Evolutionary conservation across 2,797 vertebrate species (phyloP), one percentile per base, ranked within the genome.

Genomic region (Pelobates cultripes): DNA sequence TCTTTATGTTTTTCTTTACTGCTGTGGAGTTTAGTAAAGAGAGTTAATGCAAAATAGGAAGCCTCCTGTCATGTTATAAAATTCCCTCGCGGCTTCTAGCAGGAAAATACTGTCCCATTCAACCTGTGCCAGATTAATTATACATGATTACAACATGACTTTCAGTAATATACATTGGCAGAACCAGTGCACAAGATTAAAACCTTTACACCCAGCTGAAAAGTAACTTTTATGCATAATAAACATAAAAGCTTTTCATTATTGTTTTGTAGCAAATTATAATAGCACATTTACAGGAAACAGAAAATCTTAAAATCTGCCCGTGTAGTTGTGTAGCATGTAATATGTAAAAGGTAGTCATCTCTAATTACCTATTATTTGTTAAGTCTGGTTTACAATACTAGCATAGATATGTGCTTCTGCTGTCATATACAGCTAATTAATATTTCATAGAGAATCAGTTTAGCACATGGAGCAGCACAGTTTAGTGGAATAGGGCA

Each of bases 91-190:
- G 45, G 64, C 47, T 64, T 53, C 51, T 17, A 47, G 28, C 53
- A 17, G 44, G 28, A 79, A 45, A 64, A 81, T 17, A 70, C 43
- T 17, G 60, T 74, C 28, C 61, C 72, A 63, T 83, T 74, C 76
- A 83, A 64, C 28, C 66, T 13, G 8, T 63, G 64, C 70, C 70
- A 83, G 55, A 83, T 78, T 74, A 83, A 83, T 83, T 78, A 78
- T 83, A 78, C 67, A 83, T 78, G 70, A 83, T 83, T 78, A 55
- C 75, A 78, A 74, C 73, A 57, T 78, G 76, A 45, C 71, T 78
- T 83, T 83, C 64, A 83, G 70, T 63, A 75, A 83, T 47, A 83
- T 74, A 70, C 53, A 75, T 78, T 83, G 70, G 63, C 64, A 53
- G 51, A 41, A 73, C 72, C 61, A 45, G 42, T 44, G 13, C 72